Percentiles rank a stretch among this genome's conserved stretches.
These are phyloP conservation scores for Unio delphinus DNA, from an alignment of 2,888 invertebrate genomes.

Conservation along the genomic window DNA sequence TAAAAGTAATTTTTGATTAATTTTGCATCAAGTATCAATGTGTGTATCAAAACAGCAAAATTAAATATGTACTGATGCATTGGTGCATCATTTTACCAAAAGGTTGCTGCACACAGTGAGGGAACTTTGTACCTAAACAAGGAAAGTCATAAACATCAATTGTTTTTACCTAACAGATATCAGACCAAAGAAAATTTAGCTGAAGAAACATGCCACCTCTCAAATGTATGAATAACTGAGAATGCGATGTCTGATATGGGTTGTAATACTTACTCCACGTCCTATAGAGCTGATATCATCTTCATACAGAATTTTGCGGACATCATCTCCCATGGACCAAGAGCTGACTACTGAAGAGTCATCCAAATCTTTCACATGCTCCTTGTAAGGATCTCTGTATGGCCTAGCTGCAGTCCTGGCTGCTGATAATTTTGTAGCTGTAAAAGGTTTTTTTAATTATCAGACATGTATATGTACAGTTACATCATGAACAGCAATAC, in stretches of 20 bases:
- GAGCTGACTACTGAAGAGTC: constrained; percentile 56
- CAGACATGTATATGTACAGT: background rate
- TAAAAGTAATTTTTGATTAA: too few species aligned
- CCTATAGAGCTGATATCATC: constrained; percentile 49
- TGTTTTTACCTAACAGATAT: too few species aligned
- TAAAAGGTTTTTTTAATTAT: background rate
- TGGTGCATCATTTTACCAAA: too few species aligned
- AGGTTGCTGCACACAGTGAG: too few species aligned
- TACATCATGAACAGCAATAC: background rate
- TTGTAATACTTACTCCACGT: constrained; percentile 13
- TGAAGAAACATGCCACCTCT: too few species aligned
- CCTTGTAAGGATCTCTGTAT: constrained; percentile 59
- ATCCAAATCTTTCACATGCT: constrained; percentile 22
- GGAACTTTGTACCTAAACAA: too few species aligned
- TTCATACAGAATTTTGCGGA: constrained; percentile 60
- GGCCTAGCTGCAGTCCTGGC: constrained; percentile 42
- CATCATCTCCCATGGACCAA: constrained; percentile 64
- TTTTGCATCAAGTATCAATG: too few species aligned
- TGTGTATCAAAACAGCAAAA: too few species aligned
- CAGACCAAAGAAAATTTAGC: too few species aligned
- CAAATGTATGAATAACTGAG: background rate
- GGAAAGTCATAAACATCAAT: too few species aligned
- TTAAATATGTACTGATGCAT: too few species aligned
- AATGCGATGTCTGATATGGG: background rate
- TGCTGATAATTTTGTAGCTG: constrained; percentile 18